A percentile compares a stretch with the other conserved stretches of the same genome.
These are phyloP conservation scores for Leptinotarsa undecemlineata DNA, from an alignment of 1,140 invertebrate species.

Conservation along the genomic window DNA sequence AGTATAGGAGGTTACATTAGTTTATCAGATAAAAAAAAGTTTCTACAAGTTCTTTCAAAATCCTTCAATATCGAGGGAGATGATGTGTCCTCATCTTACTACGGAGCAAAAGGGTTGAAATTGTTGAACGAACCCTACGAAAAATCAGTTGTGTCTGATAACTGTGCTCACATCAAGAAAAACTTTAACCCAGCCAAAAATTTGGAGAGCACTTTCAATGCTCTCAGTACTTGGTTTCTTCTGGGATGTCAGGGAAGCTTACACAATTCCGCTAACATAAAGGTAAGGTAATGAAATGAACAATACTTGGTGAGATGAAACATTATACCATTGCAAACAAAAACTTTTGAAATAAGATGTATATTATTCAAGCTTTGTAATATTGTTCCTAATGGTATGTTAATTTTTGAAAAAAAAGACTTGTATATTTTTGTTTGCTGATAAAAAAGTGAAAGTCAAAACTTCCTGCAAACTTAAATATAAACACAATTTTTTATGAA, in stretches of 20 bases:
- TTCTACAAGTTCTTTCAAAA: slow-evolving; percentile 38
- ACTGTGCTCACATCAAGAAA: slow-evolving; percentile 42
- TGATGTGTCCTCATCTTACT: slow-evolving; percentile 43
- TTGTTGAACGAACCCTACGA: slow-evolving; percentile 40
- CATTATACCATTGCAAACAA: too few relatives aligned
- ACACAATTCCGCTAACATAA: slow-evolving; percentile 41
- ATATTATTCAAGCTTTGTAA: too few relatives aligned
- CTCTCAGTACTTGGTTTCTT: slow-evolving; percentile 39
- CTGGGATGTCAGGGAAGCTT: slow-evolving; percentile 48
- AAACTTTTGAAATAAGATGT: too few relatives aligned
- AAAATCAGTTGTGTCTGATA: slow-evolving; percentile 31
- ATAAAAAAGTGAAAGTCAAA: too few relatives aligned
- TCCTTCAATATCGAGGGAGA: slow-evolving; percentile 34
- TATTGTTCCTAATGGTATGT: too few relatives aligned
- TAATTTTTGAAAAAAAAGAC: too few relatives aligned
- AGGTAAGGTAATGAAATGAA: slow-evolving; percentile 37
- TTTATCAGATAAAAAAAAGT: slow-evolving; percentile 41
- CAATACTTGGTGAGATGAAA: too few relatives aligned
- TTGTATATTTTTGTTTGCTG: too few relatives aligned
- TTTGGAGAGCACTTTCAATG: slow-evolving; percentile 44
- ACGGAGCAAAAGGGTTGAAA: slow-evolving; percentile 44
- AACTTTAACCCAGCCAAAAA: slow-evolving; percentile 38
- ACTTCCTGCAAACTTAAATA: too few relatives aligned
- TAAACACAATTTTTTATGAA: too few relatives aligned
- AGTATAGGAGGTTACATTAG: slow-evolving; percentile 49